Conservation (phyloP, 2,797 vertebrate species). For the Lepilemur ruficaudatus region DNA sequence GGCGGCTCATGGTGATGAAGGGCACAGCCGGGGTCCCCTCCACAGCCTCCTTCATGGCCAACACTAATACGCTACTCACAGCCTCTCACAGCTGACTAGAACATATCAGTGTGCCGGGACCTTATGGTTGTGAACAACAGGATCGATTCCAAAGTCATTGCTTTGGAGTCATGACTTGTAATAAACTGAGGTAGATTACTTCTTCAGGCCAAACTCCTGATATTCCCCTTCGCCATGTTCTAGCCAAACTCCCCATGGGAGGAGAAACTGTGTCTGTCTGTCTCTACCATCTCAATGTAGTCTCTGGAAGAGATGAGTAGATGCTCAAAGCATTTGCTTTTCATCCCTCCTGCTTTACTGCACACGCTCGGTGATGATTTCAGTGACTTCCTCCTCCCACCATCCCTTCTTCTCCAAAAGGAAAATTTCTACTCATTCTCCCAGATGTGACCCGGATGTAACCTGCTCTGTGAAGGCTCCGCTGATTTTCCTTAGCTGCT, state of each 20-base stretch:
- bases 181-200: background rate
- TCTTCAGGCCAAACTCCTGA: background rate
- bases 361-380: background rate
- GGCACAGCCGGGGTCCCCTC: background rate
- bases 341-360: background rate
- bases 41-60: no score
- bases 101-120: background rate
- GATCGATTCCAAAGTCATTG: background rate
- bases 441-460: background rate
- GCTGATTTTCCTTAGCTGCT: background rate
- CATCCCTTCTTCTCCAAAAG: background rate
- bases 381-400: background rate
- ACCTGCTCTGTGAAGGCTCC: background rate
- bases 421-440: conserved; percentile 13
- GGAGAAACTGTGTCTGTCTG: background rate
- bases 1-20: background rate
- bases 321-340: background rate
- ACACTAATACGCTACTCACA: background rate
- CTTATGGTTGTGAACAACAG: background rate
- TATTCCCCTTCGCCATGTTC: background rate
- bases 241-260: background rate
- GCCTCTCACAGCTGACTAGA: background rate
- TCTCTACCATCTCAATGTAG: background rate
- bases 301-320: background rate
- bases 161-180: background rate